Evolutionary conservation across 2,888 invertebrate species (phyloP).

Genomic region (Taenaris catops): DNA sequence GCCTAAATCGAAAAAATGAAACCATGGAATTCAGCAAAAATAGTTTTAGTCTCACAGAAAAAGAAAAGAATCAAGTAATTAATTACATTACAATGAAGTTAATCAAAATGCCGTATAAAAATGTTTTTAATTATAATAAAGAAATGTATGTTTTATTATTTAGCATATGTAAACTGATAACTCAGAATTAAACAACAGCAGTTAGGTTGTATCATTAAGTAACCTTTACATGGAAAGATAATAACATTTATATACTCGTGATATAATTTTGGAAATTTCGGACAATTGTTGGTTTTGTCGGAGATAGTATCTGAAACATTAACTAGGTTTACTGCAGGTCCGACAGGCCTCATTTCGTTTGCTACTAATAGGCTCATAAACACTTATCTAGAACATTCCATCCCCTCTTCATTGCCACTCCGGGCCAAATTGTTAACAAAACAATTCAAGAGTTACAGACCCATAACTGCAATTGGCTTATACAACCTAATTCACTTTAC

Average conservation of each 20-base stretch:
- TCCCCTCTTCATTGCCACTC: conserved; percentile 42
- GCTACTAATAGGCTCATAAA: conserved; percentile 63
- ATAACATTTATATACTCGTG: conserved; percentile 2
- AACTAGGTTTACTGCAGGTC: conserved; percentile 48
- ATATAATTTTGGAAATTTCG: conserved; percentile 15
- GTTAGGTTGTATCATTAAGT: not conserved
- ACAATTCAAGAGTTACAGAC: conserved; percentile 39
- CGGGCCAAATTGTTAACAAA: conserved; percentile 47
- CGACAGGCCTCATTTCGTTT: conserved; percentile 54
- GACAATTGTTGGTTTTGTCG: conserved; percentile 25
- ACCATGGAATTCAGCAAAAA: too few species aligned
- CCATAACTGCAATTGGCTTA: conserved; percentile 40
- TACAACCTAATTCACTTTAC: conserved; percentile 3
- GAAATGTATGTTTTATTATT: too few species aligned
- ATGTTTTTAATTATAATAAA: too few species aligned
- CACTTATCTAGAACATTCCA: conserved; percentile 60
- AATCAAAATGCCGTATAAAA: too few species aligned
- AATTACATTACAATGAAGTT: too few species aligned
- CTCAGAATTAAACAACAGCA: not conserved
- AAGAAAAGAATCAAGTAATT: too few species aligned
- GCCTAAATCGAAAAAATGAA: too few species aligned
- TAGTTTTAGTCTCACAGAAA: too few species aligned
- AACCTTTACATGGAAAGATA: conserved; percentile 1
- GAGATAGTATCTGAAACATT: conserved; percentile 44
- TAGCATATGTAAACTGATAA: too few species aligned